Base-by-base conservation (phyloP, 92 coral and sea anemone species). In the Zoanthus sociatus region DNA sequence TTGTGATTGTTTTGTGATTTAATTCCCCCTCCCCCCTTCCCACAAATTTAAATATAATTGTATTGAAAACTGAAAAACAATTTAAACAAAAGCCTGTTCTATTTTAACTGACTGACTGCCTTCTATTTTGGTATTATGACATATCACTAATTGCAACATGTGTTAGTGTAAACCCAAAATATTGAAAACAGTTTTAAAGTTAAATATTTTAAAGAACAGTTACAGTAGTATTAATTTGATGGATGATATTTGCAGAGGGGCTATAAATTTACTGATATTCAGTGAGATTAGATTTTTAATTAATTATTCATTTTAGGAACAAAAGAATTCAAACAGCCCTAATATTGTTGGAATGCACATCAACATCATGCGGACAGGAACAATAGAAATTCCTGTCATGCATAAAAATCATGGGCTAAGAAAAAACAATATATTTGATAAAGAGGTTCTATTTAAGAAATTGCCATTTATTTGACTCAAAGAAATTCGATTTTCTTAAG, bases 361-460 rank as follows among this genome's bases (percentile, higher is more conserved):
- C 15, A 26, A 26, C 17, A 17, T 4, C 58, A 69, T 45, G 44
- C 44, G 31, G 61, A 11, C 33, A 54, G 60, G 16, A 7, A 58
- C 37, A 78, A 78, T 55, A 21, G 32, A 42, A 46, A 14, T 33
- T n/a, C 60, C 4, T 15, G n/a, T 70, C 71, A 56, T 78, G 15
- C 83, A 33, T 78, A 78, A 60, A 33, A 32, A 32, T 14, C 3
- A 30, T 26, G 21, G 71, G 37, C 33, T 56, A 26, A 48, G 55
- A 18, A 15, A 18, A 15, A 31, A 32, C 44, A 17, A 58, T 58
- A 31, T 56, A 37, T 56, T 78, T 78, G 32, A 30, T 45, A 32
- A n/a, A 54, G 83, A 56, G 15, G 56, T 32, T 55, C 15, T 78
- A 78, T 78, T 78, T 78, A 78, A 78, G 47, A 74, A 50, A 26